A percentile compares a stretch with the other conserved stretches of the same genome.
These are phyloP conservation scores for Catostylus mosaicus DNA, from an alignment of 30 jellyfish, hydroid and myxozoan species.

Conservation along the genomic window DNA sequence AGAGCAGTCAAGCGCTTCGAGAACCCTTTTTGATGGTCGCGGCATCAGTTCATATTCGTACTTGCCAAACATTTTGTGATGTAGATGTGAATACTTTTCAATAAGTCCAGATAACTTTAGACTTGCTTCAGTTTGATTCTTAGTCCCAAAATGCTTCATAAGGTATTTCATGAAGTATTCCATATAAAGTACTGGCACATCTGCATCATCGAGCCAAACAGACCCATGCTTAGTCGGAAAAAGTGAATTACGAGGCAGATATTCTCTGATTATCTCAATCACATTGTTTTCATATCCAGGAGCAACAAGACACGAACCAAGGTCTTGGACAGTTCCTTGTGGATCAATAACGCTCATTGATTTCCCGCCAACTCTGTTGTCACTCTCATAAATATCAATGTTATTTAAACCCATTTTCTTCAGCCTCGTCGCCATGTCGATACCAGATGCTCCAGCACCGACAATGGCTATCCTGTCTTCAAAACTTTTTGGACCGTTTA, in stretches of 20 bases:
- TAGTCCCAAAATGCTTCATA: conserved; percentile 37
- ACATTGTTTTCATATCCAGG: conserved; percentile 84
- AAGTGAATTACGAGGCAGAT: conserved; percentile 42
- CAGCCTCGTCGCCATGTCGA: conserved; percentile 86
- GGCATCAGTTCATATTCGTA: conserved; percentile 78
- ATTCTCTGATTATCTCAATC: conserved; percentile 47
- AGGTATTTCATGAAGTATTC: conserved; percentile 40
- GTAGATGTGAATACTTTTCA: conserved; percentile 26
- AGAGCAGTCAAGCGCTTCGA: conserved; percentile 36
- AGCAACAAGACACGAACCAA: conserved; percentile 82
- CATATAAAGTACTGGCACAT: conserved; percentile 44
- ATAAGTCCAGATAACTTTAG: conserved; percentile 24
- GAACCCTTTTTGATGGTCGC: conserved; percentile 39
- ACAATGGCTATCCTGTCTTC: conserved; percentile 80
- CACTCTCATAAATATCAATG: conserved; percentile 66
- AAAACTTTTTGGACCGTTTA: conserved; percentile 79
- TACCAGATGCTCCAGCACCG: conserved; percentile 96
- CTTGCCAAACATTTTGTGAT: conserved; percentile 41
- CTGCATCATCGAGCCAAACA: conserved; percentile 75
- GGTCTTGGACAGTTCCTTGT: conserved; percentile 71
- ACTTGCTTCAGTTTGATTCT: conserved; percentile 2
- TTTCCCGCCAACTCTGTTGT: conserved; percentile 84
- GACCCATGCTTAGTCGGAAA: conserved; percentile 53
- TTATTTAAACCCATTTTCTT: conserved; percentile 78
- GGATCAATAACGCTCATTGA: conserved; percentile 48